Evolutionary conservation across 2,797 vertebrate genomes (phyloP).

Genomic region (Zenarchopterus dispar): DNA sequence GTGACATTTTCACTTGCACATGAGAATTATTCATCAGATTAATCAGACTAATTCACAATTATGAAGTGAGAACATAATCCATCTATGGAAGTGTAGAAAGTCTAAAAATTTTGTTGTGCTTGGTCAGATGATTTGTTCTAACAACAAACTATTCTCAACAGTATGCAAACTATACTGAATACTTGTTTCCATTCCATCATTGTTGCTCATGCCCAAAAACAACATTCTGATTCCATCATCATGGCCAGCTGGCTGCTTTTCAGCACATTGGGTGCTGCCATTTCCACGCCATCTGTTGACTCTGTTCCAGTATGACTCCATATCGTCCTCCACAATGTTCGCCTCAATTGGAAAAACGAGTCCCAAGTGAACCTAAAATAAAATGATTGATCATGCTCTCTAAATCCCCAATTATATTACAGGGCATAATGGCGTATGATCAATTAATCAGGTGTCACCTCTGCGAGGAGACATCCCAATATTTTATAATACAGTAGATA

Average conservation of each 20-base stretch:
- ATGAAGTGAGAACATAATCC: no score
- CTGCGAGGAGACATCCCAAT: constrained; percentile 11
- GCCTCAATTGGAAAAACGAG: constrained; percentile 50
- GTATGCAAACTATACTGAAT: neutral
- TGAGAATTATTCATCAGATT: neutral
- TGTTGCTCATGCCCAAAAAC: constrained; percentile 30
- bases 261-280: constrained; percentile 47
- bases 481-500: constrained; percentile 28
- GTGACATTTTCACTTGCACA: neutral
- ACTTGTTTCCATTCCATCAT: constrained; percentile 3
- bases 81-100: no score
- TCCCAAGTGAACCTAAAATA: constrained; percentile 38
- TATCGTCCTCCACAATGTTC: constrained; percentile 47
- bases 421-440: constrained; percentile 36
- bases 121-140: no score
- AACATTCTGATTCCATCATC: constrained; percentile 35
- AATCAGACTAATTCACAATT: neutral
- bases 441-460: constrained; percentile 45
- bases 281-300: constrained; percentile 62
- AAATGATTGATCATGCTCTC: constrained; percentile 42
- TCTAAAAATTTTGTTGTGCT: no score
- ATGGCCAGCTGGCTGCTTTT: constrained; percentile 57
- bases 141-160: neutral
- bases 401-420: constrained; percentile 39
- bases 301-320: constrained; percentile 38